Evolutionary conservation across 92 coral and sea anemone species (phyloP), one percentile per base, ranked within the genome.

Genomic region (Muricea muricata): DNA sequence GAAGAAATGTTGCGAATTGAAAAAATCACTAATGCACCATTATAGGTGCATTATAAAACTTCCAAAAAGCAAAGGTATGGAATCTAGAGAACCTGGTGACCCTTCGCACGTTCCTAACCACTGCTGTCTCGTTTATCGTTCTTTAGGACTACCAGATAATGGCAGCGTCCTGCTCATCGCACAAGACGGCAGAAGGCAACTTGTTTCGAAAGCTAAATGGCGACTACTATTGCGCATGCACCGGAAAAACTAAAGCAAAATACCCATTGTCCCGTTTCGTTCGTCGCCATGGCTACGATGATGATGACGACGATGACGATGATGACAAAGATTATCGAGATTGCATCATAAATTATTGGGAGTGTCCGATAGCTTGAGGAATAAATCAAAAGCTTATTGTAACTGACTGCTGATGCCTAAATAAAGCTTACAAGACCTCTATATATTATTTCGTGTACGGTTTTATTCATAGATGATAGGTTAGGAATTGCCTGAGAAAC

Each of bases 281-380:
- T 39, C 29, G 3, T 24, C 14, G 35, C n/a, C 17, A n/a, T 39
- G 13, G 25, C 6, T 26, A 29, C 25, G 67, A 25, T 4, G 65
- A 29, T 12, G 67, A n/a, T 10, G 21, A 40, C 12, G 76, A 70
- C 37, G 75, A 35, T 4, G 75, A 69, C 76, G 76, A 42, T 12
- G 54, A 42, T 18, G 48, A 23, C 20, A 33, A 40, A 15, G 0
- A 70, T 70, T 32, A 29, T 12, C 13, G 20, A 66, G 76, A 33
- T 9, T 70, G 76, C 31, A 70, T 70, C 7, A 70, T 70, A n/a
- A 70, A 70, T 23, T 70, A 70, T 34, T 34, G 76, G 76, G 76
- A 70, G 21, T 70, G 52, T 40, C 76, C 76, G 14, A 35, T 42
- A 14, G 76, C 17, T 70, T 70, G 26, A 70, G 39, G 33, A 63